Percentiles rank a stretch among this genome's conserved stretches.
Evolutionary conservation across 2,113 vertebrate genomes (phyloP).

Genomic region (Gobio gobio): DNA sequence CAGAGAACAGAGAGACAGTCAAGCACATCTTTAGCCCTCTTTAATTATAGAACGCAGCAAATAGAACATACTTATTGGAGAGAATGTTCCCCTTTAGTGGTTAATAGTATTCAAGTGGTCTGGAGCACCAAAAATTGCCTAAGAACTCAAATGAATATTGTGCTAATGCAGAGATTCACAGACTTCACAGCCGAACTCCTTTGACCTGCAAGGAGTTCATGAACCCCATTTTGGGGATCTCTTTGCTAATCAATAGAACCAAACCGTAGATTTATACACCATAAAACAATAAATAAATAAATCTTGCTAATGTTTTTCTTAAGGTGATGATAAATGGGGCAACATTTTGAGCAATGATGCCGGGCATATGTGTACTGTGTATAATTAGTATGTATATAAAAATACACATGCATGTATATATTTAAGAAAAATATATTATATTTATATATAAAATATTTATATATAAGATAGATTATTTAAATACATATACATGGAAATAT

Average conservation of each 20-base stretch:
- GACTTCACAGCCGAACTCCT: too few relatives aligned
- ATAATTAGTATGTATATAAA: too few relatives aligned
- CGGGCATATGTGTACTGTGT: too few relatives aligned
- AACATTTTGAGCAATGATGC: too few relatives aligned
- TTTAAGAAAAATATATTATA: too few relatives aligned
- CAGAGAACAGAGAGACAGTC: slow-evolving; percentile 26
- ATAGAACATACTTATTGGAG: slow-evolving; percentile 24
- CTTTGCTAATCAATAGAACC: neutral
- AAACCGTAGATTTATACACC: neutral
- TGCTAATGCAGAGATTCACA: neutral
- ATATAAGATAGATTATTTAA: too few relatives aligned
- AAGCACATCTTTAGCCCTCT: slow-evolving; percentile 34
- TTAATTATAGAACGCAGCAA: slow-evolving; percentile 56
- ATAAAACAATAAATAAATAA: too few relatives aligned
- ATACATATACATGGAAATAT: too few relatives aligned
- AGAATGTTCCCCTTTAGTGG: neutral
- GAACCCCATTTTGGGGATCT: neutral
- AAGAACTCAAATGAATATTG: neutral
- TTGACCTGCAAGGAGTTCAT: neutral
- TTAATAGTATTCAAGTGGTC: neutral
- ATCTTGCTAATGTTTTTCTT: too few relatives aligned
- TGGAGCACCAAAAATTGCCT: neutral
- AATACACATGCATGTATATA: too few relatives aligned
- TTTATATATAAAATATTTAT: too few relatives aligned
- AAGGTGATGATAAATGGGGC: too few relatives aligned